phyloP scores from a whole-genome alignment of 1,140 invertebrate genomes.

The Grapholita molesta region DNA sequence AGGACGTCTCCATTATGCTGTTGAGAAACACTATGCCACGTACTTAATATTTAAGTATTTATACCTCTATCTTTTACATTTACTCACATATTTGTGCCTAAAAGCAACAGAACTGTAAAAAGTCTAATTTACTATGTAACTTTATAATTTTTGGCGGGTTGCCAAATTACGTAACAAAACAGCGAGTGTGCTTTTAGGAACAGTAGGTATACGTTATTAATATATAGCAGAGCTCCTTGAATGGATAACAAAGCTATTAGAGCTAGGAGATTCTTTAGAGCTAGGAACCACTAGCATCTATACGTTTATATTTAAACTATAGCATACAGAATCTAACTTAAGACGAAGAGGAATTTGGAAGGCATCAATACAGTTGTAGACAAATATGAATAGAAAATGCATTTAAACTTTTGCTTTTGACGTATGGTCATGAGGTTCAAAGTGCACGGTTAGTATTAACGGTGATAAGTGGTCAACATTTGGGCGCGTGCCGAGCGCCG shows the following conservation, averaged over 20 bases:
- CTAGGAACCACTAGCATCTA: background rate
- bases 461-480: conserved; percentile 23
- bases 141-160: background rate
- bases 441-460: background rate
- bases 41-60: too few species aligned
- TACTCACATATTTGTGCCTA: background rate
- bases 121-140: background rate
- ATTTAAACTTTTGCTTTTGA: too few species aligned
- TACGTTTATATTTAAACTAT: background rate
- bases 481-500: conserved; percentile 42
- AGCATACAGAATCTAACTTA: too few species aligned
- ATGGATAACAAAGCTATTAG: background rate
- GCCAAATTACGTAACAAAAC: background rate
- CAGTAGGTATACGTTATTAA: background rate
- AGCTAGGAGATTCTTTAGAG: too few species aligned
- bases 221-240: background rate
- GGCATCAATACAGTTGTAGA: too few species aligned
- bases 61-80: background rate
- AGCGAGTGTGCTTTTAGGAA: background rate
- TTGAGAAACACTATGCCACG: too few species aligned
- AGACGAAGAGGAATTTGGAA: too few species aligned
- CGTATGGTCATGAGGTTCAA: background rate
- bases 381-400: too few species aligned
- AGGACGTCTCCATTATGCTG: too few species aligned
- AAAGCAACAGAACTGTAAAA: background rate